These are phyloP conservation scores for Ylistrum balloti DNA, from an alignment of 1,140 invertebrate species.

Conservation along the genomic window DNA sequence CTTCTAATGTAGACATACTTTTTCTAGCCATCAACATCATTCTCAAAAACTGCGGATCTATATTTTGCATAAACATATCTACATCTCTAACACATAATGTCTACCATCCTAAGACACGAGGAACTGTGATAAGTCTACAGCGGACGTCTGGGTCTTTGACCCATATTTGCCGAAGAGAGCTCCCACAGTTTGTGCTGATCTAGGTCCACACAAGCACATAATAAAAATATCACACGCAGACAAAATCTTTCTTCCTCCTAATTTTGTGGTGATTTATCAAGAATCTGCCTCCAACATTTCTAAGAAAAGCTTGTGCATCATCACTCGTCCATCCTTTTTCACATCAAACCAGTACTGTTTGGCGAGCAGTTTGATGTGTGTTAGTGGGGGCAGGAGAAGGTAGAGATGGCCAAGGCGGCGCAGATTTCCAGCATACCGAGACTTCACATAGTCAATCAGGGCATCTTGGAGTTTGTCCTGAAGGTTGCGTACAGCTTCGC, in stretches of 20 bases:
- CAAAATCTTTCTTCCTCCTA: slow-evolving; percentile 53
- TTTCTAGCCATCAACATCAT: slow-evolving; percentile 4
- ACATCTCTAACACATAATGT: slow-evolving; percentile 50
- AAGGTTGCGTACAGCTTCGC: slow-evolving; percentile 91
- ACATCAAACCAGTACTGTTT: slow-evolving; percentile 95
- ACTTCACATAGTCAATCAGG: slow-evolving; percentile 91
- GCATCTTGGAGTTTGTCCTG: slow-evolving; percentile 93
- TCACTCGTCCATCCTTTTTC: slow-evolving; percentile 92
- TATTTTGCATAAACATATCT: slow-evolving; percentile 54
- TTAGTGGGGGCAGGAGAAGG: slow-evolving; percentile 92
- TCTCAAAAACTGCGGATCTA: slow-evolving; percentile 42
- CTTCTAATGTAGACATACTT: neutral
- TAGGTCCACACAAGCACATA: slow-evolving; percentile 53
- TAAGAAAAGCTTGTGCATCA: slow-evolving; percentile 98
- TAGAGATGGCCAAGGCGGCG: slow-evolving; percentile 92
- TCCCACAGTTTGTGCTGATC: slow-evolving; percentile 53
- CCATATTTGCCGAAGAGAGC: slow-evolving; percentile 43
- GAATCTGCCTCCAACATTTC: slow-evolving; percentile 93
- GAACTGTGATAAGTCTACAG: slow-evolving; percentile 43
- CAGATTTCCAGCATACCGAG: slow-evolving; percentile 87
- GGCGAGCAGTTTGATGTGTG: slow-evolving; percentile 93
- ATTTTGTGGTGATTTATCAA: slow-evolving; percentile 68
- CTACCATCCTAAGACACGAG: slow-evolving; percentile 50
- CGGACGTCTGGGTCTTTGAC: slow-evolving; percentile 40
- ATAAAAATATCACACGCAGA: slow-evolving; percentile 62